Base-by-base conservation (phyloP, 2,888 invertebrate genomes). In the Melanostoma mellinum region DNA sequence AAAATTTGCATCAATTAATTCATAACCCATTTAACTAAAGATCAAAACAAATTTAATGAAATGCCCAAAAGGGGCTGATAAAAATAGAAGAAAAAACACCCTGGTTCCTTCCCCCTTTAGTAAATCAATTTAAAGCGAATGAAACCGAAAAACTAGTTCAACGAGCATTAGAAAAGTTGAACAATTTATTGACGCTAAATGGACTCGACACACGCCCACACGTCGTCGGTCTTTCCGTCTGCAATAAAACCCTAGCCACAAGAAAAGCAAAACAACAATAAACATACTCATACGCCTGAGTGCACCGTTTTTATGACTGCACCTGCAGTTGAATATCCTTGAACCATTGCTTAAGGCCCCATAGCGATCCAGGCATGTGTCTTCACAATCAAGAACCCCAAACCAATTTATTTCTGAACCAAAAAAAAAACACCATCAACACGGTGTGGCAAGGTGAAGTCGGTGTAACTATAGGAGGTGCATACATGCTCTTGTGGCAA, bases 301-400 rank as follows among this genome's bases (percentile, higher is more conserved):
- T 78, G 72, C 72, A 72, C 35, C 38, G n/a, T 40, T 73, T 63
- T 55, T 63, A 73, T 63, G 46, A 73, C 55, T 74, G 63, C 74
- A 74, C 65, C 56, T 74, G 48, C 56, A 65, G 9, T 36, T 4
- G n/a, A 65, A 53, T 65, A 38, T 74, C 74, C 65, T 56, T 65
- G 73, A 61, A 63, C 32, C 36, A 35, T 30, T 9, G 20, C 38
- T 40, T 44, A 8, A 36, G 33, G 10, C 60, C 36, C 61, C 73
- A 53, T 32, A 60, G 32, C 56, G 38, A 55, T 65, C 9, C 53
- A n/a, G 56, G 36, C 55, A 63, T 55, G 42, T 48, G 38, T 55
- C 56, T 65, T 56, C 48, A 74, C 65, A 46, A 74, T 56, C 20
- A 56, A 35, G 9, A 4, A 9, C 40, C 40, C 4, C 32, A 40